Evolutionary conservation across 2,888 invertebrate species (phyloP).

Genomic region (Leptinotarsa haldemani): DNA sequence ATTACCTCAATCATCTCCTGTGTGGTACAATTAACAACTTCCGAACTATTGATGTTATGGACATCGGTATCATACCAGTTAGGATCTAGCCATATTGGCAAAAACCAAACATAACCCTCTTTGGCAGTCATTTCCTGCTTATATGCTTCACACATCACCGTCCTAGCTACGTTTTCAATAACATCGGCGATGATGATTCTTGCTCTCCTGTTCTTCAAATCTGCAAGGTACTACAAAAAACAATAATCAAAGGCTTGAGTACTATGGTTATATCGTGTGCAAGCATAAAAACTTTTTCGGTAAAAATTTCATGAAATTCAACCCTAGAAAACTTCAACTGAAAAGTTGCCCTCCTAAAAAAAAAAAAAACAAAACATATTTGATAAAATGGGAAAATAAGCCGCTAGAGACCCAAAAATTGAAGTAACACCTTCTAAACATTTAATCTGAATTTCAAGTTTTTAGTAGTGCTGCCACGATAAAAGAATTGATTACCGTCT

Average conservation of each 20-base stretch:
- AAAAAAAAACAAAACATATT: too few species aligned
- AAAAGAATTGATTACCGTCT: too few species aligned
- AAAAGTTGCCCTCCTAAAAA: too few species aligned
- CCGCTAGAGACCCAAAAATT: too few species aligned
- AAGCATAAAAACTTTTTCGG: neutral
- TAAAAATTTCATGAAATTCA: too few species aligned
- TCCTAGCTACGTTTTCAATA: slow-evolving; percentile 77
- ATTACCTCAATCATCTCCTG: slow-evolving; percentile 70
- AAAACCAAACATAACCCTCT: slow-evolving; percentile 87
- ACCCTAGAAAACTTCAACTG: too few species aligned
- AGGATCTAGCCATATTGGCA: slow-evolving; percentile 78
- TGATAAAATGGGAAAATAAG: too few species aligned
- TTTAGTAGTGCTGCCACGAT: too few species aligned
- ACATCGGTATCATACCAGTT: slow-evolving; percentile 74
- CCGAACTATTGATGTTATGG: slow-evolving; percentile 61
- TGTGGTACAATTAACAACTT: slow-evolving; percentile 71
- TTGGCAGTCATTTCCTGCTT: slow-evolving; percentile 76
- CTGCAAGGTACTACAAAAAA: slow-evolving; percentile 71
- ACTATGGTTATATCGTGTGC: too few species aligned
- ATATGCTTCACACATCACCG: slow-evolving; percentile 86
- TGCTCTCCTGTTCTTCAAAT: slow-evolving; percentile 74
- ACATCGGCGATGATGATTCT: slow-evolving; percentile 85
- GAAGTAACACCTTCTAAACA: too few species aligned
- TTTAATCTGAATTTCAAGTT: too few species aligned
- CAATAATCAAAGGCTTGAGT: neutral